Evolutionary conservation across 2,797 vertebrate genomes (phyloP).

Genomic region (Spea hammondii): DNA sequence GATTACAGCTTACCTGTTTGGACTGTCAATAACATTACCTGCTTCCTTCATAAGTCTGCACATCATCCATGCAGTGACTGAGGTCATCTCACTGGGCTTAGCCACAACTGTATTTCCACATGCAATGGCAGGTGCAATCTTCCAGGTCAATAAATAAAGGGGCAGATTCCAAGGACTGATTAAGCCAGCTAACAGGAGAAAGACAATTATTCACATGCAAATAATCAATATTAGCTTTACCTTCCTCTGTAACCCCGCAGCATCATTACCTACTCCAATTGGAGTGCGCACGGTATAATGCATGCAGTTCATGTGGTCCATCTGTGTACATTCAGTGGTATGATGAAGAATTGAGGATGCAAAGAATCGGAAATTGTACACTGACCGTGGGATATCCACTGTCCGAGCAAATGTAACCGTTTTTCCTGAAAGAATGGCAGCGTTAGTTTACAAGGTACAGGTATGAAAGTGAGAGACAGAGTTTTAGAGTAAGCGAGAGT

Average conservation of each 20-base stretch:
- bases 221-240: background rate
- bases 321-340: constrained; percentile 80
- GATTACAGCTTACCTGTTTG: no score
- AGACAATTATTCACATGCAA: background rate
- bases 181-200: constrained; percentile 77
- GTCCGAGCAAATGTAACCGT: constrained; percentile 79
- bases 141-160: constrained; percentile 94
- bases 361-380: constrained; percentile 90
- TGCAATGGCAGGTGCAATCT: constrained; percentile 91
- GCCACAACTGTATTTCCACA: constrained; percentile 92
- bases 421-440: constrained; percentile 78
- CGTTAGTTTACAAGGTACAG: background rate
- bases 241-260: background rate
- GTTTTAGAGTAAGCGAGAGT: no score
- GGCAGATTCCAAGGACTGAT: constrained; percentile 98
- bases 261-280: constrained; percentile 84
- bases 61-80: constrained; percentile 96
- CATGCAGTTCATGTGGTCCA: constrained; percentile 81
- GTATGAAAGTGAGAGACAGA: no score
- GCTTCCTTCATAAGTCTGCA: constrained; percentile 86
- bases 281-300: constrained; percentile 85
- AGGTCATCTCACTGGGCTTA: constrained; percentile 97
- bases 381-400: constrained; percentile 84
- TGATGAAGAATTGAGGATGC: constrained; percentile 86
- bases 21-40: constrained; percentile 64